Conservation (phyloP, 53 echinoderm and acorn worm genomes). For the Hippasteria phrygiana region DNA sequence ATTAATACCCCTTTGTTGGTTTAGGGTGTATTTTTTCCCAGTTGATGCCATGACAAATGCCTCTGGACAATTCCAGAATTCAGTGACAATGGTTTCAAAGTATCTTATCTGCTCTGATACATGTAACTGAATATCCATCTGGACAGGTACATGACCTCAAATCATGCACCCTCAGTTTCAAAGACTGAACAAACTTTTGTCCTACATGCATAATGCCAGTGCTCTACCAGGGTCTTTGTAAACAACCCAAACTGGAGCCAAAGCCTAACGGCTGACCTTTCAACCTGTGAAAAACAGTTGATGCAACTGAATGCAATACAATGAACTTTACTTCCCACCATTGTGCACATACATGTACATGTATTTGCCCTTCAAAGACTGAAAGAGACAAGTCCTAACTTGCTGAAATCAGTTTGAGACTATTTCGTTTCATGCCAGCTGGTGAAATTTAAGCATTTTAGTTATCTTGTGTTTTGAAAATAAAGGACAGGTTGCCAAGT, state of each 20-base stretch:
- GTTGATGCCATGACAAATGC: neutral
- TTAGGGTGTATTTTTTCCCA: neutral
- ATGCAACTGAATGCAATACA: neutral
- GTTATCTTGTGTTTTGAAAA: too few relatives aligned
- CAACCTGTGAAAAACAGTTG: neutral
- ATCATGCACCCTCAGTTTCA: neutral
- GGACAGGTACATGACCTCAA: neutral
- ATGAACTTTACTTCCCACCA: neutral
- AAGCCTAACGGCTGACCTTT: neutral
- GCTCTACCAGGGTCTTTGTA: neutral
- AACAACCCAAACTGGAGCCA: constrained; percentile 4
- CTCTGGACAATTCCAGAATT: neutral
- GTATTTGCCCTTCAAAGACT: neutral
- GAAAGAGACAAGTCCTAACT: too few relatives aligned
- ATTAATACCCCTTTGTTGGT: neutral
- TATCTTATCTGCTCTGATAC: constrained; percentile 21
- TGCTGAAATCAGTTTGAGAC: too few relatives aligned
- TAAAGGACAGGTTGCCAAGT: too few relatives aligned
- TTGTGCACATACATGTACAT: neutral
- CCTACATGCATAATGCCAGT: neutral
- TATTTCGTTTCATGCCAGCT: too few relatives aligned
- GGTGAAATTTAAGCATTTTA: too few relatives aligned
- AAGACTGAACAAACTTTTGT: neutral
- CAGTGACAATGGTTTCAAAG: neutral
- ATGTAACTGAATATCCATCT: neutral